Conservation (phyloP, 2,888 invertebrate species). For the Dasypogon diadema region DNA sequence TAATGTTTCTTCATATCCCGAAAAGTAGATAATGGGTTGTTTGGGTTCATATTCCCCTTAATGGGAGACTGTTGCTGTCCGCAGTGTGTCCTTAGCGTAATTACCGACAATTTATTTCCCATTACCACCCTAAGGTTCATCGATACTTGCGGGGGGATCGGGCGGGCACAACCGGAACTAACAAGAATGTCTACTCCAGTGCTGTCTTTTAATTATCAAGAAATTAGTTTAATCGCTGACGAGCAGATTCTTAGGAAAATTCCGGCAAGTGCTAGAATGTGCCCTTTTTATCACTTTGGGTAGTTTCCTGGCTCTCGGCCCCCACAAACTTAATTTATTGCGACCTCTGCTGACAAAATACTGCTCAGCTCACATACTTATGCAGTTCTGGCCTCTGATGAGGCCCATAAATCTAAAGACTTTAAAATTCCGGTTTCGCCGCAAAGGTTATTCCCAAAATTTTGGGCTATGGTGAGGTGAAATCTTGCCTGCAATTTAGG, state of each 20-base stretch:
- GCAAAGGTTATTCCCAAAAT: conserved; percentile 35
- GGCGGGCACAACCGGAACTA: neutral
- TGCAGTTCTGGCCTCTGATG: conserved; percentile 32
- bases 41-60: conserved; percentile 39
- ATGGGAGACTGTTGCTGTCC: conserved; percentile 41
- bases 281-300: neutral
- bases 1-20: conserved; percentile 31
- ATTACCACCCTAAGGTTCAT: conserved; percentile 50
- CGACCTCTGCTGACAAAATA: neutral
- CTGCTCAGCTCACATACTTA: neutral
- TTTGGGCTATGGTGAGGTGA: conserved; percentile 20
- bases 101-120: conserved; percentile 54
- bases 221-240: conserved; percentile 22
- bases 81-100: conserved; percentile 42
- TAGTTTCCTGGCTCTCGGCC: neutral
- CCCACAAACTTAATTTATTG: neutral
- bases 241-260: neutral
- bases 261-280: neutral
- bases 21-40: conserved; percentile 48
- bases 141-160: neutral
- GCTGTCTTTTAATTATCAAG: conserved; percentile 10
- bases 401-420: conserved; percentile 35
- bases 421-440: conserved; percentile 35
- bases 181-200: neutral
- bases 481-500: neutral